Percentiles rank a stretch among this genome's conserved stretches.
Conservation (phyloP, 1,140 invertebrate species). For the Leptinotarsa lineolata region DNA sequence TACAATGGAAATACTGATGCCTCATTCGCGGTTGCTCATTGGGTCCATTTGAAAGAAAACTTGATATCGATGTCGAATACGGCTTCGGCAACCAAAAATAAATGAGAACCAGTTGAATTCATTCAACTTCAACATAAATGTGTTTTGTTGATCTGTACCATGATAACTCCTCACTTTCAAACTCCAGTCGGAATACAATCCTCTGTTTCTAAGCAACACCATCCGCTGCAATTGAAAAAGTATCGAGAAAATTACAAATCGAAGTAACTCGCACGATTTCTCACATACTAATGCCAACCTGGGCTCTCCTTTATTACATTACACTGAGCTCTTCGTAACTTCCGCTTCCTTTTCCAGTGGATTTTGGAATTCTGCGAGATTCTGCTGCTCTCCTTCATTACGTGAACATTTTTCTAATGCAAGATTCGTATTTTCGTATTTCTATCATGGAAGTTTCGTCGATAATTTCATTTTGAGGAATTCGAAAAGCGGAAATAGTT, state of each 20-base stretch:
- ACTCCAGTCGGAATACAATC: too few species aligned
- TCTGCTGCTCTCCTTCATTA: neutral
- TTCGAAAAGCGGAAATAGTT: neutral
- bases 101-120: too few species aligned
- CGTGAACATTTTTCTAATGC: conserved; percentile 4
- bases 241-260: neutral
- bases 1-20: too few species aligned
- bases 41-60: too few species aligned
- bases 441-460: neutral
- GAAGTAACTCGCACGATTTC: neutral
- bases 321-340: neutral
- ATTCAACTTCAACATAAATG: too few species aligned
- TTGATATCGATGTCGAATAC: too few species aligned
- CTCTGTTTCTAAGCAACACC: too few species aligned
- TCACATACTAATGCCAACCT: neutral
- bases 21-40: too few species aligned
- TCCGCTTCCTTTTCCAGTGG: neutral
- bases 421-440: neutral
- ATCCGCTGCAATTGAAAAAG: neutral
- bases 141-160: too few species aligned
- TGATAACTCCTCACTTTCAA: too few species aligned
- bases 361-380: neutral
- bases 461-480: neutral
- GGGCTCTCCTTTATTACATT: neutral
- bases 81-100: too few species aligned